Evolutionary conservation across 2,113 vertebrate species (phyloP).

Genomic region (Axis porcinus): DNA sequence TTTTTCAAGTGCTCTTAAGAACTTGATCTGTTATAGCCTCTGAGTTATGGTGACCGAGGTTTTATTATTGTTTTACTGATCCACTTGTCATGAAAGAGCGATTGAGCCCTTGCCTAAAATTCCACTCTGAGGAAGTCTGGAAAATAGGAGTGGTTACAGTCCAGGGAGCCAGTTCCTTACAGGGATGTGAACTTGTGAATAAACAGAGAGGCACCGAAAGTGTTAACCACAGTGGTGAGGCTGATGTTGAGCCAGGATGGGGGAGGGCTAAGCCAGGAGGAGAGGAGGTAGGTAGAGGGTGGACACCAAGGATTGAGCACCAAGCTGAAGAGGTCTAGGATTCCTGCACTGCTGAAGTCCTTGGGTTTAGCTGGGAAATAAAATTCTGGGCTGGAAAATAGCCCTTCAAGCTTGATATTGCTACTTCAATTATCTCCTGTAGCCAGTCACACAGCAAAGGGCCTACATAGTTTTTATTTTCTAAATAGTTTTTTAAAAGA

Average conservation of each 20-base stretch:
- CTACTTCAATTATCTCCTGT: background rate
- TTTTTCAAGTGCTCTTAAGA: conserved; percentile 24
- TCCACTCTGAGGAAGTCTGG: background rate
- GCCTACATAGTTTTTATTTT: background rate
- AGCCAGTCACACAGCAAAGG: background rate
- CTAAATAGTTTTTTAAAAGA: background rate
- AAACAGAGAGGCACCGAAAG: background rate
- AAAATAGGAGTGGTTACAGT: background rate
- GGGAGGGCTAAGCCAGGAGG: background rate
- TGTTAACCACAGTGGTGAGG: background rate
- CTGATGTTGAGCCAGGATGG: background rate
- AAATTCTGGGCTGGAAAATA: background rate
- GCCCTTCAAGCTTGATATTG: background rate
- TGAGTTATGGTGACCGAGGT: conserved; percentile 12
- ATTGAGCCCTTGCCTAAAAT: conserved; percentile 16
- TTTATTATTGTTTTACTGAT: conserved; percentile 60
- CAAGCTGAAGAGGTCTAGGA: background rate
- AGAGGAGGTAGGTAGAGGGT: too few species aligned
- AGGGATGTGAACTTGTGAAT: background rate
- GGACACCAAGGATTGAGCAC: background rate
- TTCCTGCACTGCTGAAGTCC: background rate
- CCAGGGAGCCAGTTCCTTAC: conserved; percentile 22
- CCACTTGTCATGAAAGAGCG: conserved; percentile 43
- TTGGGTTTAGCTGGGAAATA: background rate
- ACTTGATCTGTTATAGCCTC: conserved; percentile 34